A percentile compares a stretch with the other conserved stretches of the same genome.
Evolutionary conservation across 2,113 vertebrate species (phyloP).

Genomic region (Cromileptes altivelis): DNA sequence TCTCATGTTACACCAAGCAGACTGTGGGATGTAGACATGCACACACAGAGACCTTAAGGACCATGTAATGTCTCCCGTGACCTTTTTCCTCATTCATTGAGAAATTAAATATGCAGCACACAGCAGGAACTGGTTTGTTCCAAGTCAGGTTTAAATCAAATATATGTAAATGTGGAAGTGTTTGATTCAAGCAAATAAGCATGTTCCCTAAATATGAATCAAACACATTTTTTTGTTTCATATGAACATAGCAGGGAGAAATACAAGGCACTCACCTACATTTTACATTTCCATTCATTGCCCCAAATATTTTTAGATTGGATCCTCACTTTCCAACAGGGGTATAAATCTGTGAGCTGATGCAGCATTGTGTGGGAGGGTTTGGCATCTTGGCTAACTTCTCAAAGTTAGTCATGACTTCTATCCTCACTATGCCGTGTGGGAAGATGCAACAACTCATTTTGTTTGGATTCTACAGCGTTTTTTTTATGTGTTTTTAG

Average conservation of each 20-base stretch:
- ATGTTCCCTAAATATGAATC: background rate
- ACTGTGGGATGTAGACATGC: slow-evolving; percentile 15
- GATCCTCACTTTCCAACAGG: slow-evolving; percentile 3
- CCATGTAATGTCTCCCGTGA: slow-evolving; percentile 15
- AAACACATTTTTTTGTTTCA: background rate
- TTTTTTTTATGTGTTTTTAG: slow-evolving; percentile 32
- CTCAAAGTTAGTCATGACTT: slow-evolving; percentile 70
- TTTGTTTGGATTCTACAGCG: slow-evolving; percentile 36
- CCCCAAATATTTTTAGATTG: slow-evolving; percentile 28
- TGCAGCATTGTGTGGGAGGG: slow-evolving; percentile 57
- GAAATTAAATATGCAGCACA: background rate
- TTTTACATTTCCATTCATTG: slow-evolving; percentile 4
- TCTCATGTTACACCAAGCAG: background rate
- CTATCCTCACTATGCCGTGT: slow-evolving; percentile 52
- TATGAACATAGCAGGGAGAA: background rate
- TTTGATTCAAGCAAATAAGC: background rate
- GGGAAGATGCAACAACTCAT: slow-evolving; percentile 59
- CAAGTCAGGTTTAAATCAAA: background rate
- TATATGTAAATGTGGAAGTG: background rate
- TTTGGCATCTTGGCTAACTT: slow-evolving; percentile 59
- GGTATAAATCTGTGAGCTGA: slow-evolving; percentile 29
- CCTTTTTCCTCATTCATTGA: background rate
- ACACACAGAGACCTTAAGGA: background rate
- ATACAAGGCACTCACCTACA: background rate
- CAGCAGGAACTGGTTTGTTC: background rate